Evolutionary conservation across 2,797 vertebrate species (phyloP).

Genomic region (Eulemur coronatus): DNA sequence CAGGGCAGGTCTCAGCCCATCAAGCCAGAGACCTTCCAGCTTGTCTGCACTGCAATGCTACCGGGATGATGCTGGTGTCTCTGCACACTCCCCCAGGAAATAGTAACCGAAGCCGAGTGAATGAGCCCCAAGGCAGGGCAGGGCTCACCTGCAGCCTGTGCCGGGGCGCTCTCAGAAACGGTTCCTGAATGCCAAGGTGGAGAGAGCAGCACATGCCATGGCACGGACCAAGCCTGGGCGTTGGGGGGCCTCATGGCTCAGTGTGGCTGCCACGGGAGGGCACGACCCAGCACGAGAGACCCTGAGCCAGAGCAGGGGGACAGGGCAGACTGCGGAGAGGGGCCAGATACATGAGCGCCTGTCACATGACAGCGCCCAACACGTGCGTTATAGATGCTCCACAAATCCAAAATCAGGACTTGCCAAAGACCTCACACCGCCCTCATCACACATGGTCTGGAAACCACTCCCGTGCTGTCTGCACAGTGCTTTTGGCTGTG

Average conservation of each 20-base stretch:
- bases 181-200: no score
- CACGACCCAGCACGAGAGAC: neutral
- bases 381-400: neutral
- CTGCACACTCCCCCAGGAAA: neutral
- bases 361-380: neutral
- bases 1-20: neutral
- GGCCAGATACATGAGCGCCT: neutral
- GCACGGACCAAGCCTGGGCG: neutral
- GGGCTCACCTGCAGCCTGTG: neutral
- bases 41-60: no score
- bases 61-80: fast-evolving
- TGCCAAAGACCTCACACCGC: no score
- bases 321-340: no score
- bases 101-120: neutral
- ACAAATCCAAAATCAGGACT: neutral
- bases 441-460: neutral
- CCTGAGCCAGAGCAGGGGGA: neutral
- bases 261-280: neutral
- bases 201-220: neutral
- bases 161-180: neutral
- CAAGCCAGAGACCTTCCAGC: no score
- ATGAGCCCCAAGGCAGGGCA: neutral
- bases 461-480: neutral
- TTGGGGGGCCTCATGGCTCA: neutral
- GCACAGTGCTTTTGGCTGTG: neutral